phyloP scores from a whole-genome alignment of 2,888 invertebrate species.

The Mythimna pallens region DNA sequence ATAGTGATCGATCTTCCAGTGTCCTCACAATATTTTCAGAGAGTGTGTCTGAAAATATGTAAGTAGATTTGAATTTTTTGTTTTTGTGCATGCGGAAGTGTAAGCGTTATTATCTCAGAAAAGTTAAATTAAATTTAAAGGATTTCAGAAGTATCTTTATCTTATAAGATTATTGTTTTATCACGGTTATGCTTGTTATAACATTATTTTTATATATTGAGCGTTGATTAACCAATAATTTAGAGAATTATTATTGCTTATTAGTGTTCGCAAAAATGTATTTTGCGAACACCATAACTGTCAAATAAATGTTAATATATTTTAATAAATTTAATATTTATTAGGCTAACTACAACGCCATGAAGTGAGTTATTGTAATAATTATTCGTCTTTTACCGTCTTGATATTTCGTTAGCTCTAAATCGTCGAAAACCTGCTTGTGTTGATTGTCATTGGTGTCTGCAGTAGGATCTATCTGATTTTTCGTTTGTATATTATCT shows the following conservation, averaged over 20 bases:
- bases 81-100: constrained; percentile 16
- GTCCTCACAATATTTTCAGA: constrained; percentile 20
- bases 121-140: not conserved
- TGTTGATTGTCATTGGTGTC: not conserved
- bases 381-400: constrained; percentile 34
- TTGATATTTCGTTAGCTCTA: not conserved
- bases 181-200: not conserved
- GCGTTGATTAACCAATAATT: not conserved
- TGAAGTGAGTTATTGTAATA: constrained; percentile 11
- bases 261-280: not conserved
- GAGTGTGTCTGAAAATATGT: constrained; percentile 47
- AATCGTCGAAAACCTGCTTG: not conserved
- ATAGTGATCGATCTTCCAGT: constrained; percentile 27
- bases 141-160: not conserved
- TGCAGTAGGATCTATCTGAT: not conserved
- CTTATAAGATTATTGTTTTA: no score
- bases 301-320: constrained; percentile 5
- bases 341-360: constrained; percentile 37
- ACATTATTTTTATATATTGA: constrained; percentile 3
- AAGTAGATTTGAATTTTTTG: constrained; percentile 33
- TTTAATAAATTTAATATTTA: not conserved
- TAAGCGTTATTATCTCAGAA: constrained; percentile 26
- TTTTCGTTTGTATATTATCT: not conserved
- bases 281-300: not conserved
- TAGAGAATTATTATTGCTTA: not conserved